Percentiles rank a stretch among this genome's conserved stretches.
phyloP scores from a whole-genome alignment of 2,888 invertebrate genomes.

The Lamellibrachia columna region DNA sequence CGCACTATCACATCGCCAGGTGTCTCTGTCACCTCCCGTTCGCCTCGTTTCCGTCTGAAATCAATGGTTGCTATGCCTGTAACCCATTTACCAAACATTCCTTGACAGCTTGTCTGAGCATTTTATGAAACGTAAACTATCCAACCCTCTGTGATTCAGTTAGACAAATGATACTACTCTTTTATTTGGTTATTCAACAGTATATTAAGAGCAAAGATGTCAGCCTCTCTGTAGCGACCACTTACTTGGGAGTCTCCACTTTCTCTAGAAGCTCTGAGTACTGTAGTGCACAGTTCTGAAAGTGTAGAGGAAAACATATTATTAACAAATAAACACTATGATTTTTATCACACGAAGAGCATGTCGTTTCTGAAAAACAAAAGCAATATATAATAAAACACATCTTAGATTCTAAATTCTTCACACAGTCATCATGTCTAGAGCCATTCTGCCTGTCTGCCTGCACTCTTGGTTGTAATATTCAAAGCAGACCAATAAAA shows the following conservation, averaged over 20 bases:
- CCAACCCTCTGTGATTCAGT: not conserved
- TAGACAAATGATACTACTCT: not conserved
- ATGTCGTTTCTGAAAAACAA: not conserved
- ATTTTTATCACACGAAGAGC: not conserved
- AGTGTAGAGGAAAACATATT: constrained; percentile 26
- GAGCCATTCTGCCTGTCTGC: too few species aligned
- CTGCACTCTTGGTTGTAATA: too few species aligned
- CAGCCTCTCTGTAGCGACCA: not conserved
- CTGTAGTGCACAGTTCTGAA: constrained; percentile 83
- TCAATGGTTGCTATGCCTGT: not conserved
- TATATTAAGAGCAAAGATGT: not conserved
- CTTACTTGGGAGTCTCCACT: constrained; percentile 81
- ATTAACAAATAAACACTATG: not conserved
- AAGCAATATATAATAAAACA: too few species aligned
- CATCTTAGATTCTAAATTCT: too few species aligned
- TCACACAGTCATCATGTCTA: too few species aligned
- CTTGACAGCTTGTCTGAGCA: not conserved
- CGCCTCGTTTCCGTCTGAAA: constrained; percentile 73
- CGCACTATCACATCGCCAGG: constrained; percentile 77
- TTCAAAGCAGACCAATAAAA: too few species aligned
- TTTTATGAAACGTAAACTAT: not conserved
- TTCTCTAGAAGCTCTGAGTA: constrained; percentile 84
- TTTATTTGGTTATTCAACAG: not conserved
- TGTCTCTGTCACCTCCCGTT: constrained; percentile 48
- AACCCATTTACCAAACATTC: not conserved